phyloP scores from a whole-genome alignment of 2,113 vertebrate genomes.

The Entelurus aequoreus region DNA sequence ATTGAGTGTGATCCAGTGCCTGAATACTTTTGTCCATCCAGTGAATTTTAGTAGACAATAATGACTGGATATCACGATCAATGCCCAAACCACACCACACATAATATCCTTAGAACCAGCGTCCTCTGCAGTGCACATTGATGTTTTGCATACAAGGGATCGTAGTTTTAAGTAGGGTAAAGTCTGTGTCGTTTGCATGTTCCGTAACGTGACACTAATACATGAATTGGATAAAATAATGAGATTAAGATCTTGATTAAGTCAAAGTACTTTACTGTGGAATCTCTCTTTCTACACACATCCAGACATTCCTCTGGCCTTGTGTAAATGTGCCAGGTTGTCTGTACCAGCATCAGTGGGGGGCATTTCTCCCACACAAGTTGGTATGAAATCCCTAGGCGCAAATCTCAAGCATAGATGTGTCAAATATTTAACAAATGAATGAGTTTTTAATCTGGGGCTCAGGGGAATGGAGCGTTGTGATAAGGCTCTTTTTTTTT shows the following conservation, averaged over 20 bases:
- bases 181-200: slow-evolving; percentile 1
- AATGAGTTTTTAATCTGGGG: slow-evolving; percentile 74
- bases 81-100: background rate
- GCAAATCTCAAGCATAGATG: slow-evolving; percentile 68
- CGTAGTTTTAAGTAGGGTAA: no score
- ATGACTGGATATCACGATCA: background rate
- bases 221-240: slow-evolving; percentile 27
- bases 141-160: slow-evolving; percentile 13
- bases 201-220: slow-evolving; percentile 17
- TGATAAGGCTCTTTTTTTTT: slow-evolving; percentile 67
- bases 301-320: slow-evolving; percentile 45
- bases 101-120: background rate
- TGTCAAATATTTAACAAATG: slow-evolving; percentile 79
- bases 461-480: slow-evolving; percentile 68
- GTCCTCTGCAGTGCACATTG: background rate
- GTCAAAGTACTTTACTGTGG: slow-evolving; percentile 22
- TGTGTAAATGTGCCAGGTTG: slow-evolving; percentile 58
- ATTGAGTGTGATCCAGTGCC: background rate
- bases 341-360: slow-evolving; percentile 59
- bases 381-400: slow-evolving; percentile 67
- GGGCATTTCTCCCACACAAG: slow-evolving; percentile 70
- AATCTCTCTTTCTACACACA: slow-evolving; percentile 39
- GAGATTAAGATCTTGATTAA: slow-evolving; percentile 26
- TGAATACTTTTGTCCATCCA: background rate
- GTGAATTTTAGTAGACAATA: background rate